A percentile compares a stretch with the other conserved stretches of the same genome.
Evolutionary conservation across 2,113 vertebrate genomes (phyloP).

Genomic region (Vimba vimba): DNA sequence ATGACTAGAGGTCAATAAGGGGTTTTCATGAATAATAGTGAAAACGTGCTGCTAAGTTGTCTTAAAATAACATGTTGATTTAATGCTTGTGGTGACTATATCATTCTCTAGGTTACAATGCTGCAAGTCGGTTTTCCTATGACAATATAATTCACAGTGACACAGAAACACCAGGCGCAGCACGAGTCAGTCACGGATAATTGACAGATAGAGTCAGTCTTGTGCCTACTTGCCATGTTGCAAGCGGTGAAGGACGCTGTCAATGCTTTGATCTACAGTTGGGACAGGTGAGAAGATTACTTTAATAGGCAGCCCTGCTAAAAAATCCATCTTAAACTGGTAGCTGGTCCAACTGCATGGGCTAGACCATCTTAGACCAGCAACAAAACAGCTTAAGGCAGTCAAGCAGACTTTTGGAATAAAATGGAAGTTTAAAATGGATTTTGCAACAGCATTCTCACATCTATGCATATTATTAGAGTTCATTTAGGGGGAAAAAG

Average conservation of each 20-base stretch:
- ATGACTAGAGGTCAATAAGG: neutral
- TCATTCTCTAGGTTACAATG: neutral
- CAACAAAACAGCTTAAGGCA: neutral
- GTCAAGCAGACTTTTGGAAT: neutral
- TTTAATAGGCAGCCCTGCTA: neutral
- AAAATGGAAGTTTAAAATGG: neutral
- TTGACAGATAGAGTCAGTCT: conserved; percentile 54
- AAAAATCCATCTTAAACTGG: neutral
- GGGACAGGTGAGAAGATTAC: too few relatives aligned
- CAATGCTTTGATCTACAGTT: neutral
- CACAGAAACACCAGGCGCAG: conserved; percentile 54
- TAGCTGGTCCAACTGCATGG: neutral
- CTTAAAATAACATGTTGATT: neutral
- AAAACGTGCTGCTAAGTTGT: neutral
- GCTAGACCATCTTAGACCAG: neutral
- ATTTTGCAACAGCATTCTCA: neutral
- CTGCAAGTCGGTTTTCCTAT: neutral
- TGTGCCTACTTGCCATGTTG: neutral
- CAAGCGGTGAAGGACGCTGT: neutral
- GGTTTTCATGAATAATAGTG: neutral
- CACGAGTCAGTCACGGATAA: conserved; percentile 54
- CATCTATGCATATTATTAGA: neutral
- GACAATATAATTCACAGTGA: conserved; percentile 49
- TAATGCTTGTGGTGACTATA: neutral
- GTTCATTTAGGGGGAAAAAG: neutral